phyloP scores from a whole-genome alignment of 2,113 vertebrate genomes.

The Tursiops truncatus region DNA sequence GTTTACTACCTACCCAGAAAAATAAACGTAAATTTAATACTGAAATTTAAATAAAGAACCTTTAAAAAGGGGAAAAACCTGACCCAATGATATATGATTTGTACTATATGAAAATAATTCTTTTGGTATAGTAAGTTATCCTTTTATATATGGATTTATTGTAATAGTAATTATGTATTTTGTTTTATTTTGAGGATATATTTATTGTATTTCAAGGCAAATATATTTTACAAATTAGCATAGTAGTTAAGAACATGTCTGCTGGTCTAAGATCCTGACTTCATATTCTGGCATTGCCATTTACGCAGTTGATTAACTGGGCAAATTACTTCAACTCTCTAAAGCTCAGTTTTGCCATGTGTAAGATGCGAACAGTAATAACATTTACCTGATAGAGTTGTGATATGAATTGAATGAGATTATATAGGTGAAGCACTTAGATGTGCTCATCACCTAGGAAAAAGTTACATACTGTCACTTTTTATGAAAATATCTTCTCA shows the following conservation, averaged over 20 bases:
- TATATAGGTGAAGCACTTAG: background rate
- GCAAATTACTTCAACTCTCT: background rate
- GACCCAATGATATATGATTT: background rate
- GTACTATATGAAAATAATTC: background rate
- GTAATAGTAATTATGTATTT: background rate
- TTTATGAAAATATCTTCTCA: background rate
- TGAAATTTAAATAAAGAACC: background rate
- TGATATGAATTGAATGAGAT: background rate
- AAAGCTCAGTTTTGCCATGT: background rate
- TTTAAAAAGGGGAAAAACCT: background rate
- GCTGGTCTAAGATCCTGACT: background rate
- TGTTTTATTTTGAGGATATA: slow-evolving; percentile 21
- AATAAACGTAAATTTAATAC: background rate
- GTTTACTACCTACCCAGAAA: background rate
- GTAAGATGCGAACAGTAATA: background rate
- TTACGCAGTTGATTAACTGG: background rate
- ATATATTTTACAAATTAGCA: background rate
- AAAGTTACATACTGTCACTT: background rate
- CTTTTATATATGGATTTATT: background rate
- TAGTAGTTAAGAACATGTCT: background rate
- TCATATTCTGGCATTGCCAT: background rate
- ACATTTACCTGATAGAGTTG: background rate
- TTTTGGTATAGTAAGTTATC: background rate
- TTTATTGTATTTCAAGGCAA: background rate
- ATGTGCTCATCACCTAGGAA: background rate